These are phyloP conservation scores for Philypnodon macrostomus DNA, from an alignment of 2,797 vertebrate genomes.

Conservation along the genomic window DNA sequence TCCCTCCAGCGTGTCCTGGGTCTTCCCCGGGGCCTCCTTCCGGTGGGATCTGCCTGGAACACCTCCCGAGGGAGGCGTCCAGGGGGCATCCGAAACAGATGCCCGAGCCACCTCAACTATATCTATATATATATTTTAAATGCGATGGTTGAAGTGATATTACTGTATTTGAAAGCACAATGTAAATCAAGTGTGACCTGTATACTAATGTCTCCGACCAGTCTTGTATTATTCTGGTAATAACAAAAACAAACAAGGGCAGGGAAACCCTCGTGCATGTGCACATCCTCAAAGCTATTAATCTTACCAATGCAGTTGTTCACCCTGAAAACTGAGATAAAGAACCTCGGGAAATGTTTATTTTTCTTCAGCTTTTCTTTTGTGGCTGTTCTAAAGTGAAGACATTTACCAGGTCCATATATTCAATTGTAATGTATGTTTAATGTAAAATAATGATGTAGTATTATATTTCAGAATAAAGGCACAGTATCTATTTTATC, in stretches of 20 bases:
- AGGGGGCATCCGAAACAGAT: too few species aligned
- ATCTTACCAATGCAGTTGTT: slow-evolving; percentile 77
- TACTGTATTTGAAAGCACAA: slow-evolving; percentile 17
- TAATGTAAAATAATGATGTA: too few species aligned
- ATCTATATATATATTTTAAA: neutral
- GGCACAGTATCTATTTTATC: too few species aligned
- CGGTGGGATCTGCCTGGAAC: too few species aligned
- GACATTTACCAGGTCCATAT: slow-evolving; percentile 15
- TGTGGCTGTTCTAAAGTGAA: slow-evolving; percentile 45
- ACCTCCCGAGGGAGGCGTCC: too few species aligned
- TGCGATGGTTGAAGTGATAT: neutral
- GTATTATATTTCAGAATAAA: too few species aligned
- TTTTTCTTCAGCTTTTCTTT: slow-evolving; percentile 69
- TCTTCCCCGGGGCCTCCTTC: too few species aligned
- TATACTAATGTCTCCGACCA: slow-evolving; percentile 50
- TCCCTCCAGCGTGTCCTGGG: too few species aligned
- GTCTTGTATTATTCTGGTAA: slow-evolving; percentile 70
- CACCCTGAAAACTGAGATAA: slow-evolving; percentile 79
- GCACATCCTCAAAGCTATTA: slow-evolving; percentile 77
- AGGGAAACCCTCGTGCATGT: slow-evolving; percentile 68
- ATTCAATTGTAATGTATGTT: too few species aligned
- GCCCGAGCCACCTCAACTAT: too few species aligned
- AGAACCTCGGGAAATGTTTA: slow-evolving; percentile 77
- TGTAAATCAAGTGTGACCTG: slow-evolving; percentile 30
- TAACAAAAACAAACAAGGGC: slow-evolving; percentile 77